phyloP scores from a whole-genome alignment of 1,140 invertebrate genomes.

The Patella vulgata region DNA sequence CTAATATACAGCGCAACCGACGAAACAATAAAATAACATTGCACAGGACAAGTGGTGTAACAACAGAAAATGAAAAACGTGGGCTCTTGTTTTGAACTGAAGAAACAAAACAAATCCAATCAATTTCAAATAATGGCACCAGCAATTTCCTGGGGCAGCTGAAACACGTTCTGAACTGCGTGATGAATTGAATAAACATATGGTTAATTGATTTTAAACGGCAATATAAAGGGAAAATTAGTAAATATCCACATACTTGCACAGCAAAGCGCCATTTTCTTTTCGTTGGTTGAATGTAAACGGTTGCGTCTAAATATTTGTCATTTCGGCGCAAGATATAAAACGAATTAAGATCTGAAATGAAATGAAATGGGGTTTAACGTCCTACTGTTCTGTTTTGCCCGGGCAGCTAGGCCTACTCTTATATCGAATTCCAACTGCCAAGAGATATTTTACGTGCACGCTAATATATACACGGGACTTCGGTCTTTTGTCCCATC shows the following conservation, averaged over 20 bases:
- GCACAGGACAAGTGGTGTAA: no score
- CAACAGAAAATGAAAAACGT: no score
- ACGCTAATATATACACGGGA: no score
- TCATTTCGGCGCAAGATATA: neutral
- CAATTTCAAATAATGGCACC: neutral
- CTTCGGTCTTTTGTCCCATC: no score
- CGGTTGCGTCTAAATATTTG: neutral
- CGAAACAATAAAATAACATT: no score
- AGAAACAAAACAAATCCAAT: neutral
- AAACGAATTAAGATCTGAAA: neutral
- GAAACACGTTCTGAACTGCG: neutral
- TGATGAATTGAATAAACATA: slow-evolving; percentile 5
- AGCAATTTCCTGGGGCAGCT: neutral
- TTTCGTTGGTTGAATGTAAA: slow-evolving; percentile 48
- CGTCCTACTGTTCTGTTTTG: no score
- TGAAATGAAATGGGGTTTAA: neutral
- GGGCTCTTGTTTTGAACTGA: no score
- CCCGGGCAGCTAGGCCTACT: no score
- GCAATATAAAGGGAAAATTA: neutral
- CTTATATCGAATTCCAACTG: no score
- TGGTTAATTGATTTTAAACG: neutral
- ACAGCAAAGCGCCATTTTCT: slow-evolving; percentile 64
- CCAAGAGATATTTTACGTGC: no score
- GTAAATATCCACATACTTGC: slow-evolving; percentile 49
- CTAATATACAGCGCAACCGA: no score